Evolutionary conservation across 23 tunicate genomes (phyloP).

Genomic region (Botrylloides violaceus): DNA sequence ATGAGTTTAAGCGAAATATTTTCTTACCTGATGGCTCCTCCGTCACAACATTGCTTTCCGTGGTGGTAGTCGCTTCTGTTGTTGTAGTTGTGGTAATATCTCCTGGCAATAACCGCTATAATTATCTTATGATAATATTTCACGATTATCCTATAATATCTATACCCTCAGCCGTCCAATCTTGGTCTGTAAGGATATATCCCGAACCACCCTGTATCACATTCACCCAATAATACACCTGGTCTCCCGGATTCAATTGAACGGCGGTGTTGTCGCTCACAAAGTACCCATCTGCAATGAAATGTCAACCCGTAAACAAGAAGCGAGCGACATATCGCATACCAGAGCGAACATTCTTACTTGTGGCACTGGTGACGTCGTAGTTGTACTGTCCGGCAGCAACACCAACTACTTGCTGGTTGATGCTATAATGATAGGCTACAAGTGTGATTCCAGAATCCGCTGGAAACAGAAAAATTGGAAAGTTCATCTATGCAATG

Average conservation of each 20-base stretch:
- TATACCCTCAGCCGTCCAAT: slow-evolving; percentile 30
- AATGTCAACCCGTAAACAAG: too few relatives aligned
- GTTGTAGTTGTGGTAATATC: slow-evolving; percentile 25
- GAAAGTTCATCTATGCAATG: neutral
- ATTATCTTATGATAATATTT: neutral
- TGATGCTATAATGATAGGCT: slow-evolving; percentile 64
- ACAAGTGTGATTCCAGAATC: slow-evolving; percentile 34
- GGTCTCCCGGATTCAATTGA: slow-evolving; percentile 30
- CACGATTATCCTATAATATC: neutral
- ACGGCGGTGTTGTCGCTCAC: slow-evolving; percentile 33
- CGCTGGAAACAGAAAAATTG: slow-evolving; percentile 23
- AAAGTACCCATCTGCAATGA: slow-evolving; percentile 44
- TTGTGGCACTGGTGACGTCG: slow-evolving; percentile 31
- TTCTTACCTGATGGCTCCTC: neutral
- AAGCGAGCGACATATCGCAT: too few relatives aligned
- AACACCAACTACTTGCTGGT: slow-evolving; percentile 48
- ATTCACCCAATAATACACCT: slow-evolving; percentile 68
- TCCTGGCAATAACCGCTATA: neutral
- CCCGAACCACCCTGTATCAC: slow-evolving; percentile 58
- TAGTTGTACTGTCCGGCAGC: slow-evolving; percentile 49
- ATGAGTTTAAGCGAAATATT: neutral
- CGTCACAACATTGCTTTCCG: slow-evolving; percentile 3
- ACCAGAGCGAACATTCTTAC: too few relatives aligned
- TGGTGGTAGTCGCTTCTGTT: slow-evolving; percentile 25
- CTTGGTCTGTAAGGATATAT: slow-evolving; percentile 43